Base-by-base conservation (phyloP, 2,888 invertebrate species). In the Scelioninae gen. 1 region DNA sequence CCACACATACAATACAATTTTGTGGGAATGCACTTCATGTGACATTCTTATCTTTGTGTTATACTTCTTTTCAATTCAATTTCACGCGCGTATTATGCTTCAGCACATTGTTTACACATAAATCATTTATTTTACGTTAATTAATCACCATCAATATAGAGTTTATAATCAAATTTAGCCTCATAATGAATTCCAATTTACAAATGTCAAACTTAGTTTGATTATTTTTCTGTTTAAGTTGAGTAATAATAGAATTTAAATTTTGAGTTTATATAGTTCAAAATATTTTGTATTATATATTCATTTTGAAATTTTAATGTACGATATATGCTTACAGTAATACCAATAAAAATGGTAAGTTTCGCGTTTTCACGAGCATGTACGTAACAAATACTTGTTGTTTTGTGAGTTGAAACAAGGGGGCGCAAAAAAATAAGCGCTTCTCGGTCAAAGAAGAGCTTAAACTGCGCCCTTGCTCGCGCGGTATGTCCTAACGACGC, bases 401-500 rank as follows among this genome's bases (percentile, higher is more conserved):
- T 78, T 78, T 78, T 51, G 65, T 29, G 31, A 47, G 11, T 15
- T 45, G 68, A 60, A 77, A 69, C 65, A 51, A 23, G 65, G 47
- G 58, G 29, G 74, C 71, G 79, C 79, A 83, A 85, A 85, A 85
- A 85, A 85, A 78, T 83, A 78, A 83, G 78, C 84, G 82, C 81
- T 76, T 60, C n/a, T 38, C 72, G 72, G 74, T 72, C 51, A 82
- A 79, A 82, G 79, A 55, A 69, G 74, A 78, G 75, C 76, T 76
- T 82, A 72, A 76, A 82, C 79, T 79, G 77, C 69, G 84, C 76
- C 79, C 79, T 82, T 75, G 81, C 75, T 78, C 78, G 77, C 82
- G 82, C 79, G 84, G 84, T 85, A 85, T 85, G 85, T 85, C 83
- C 82, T 87, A 87, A 86, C 85, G 85, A 85, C 83, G 85, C 82